Evolutionary conservation across 2,113 vertebrate genomes (phyloP).

Genomic region (Theristicus caerulescens): DNA sequence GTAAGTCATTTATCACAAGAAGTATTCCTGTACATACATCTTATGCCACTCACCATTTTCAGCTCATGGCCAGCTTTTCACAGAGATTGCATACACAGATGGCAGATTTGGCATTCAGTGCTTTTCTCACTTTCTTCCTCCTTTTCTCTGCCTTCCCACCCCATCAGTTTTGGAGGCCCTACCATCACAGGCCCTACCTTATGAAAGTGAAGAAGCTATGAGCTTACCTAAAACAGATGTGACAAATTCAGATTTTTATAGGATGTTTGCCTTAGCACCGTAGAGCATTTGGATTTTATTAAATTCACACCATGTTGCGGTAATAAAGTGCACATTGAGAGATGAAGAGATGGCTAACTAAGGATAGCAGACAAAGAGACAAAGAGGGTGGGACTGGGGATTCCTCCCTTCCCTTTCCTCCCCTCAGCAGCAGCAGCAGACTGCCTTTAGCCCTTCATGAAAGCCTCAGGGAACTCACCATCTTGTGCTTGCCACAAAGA

Average conservation of each 20-base stretch:
- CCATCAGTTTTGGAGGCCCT: background rate
- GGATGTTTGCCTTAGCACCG: background rate
- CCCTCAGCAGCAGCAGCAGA: background rate
- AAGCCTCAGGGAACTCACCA: background rate
- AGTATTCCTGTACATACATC: background rate
- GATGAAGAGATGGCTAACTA: background rate
- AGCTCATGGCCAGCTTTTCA: background rate
- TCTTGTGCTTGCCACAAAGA: background rate
- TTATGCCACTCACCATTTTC: background rate
- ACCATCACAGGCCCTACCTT: background rate
- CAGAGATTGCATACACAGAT: background rate
- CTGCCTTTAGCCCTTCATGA: background rate
- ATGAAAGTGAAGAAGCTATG: background rate
- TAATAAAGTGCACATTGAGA: background rate
- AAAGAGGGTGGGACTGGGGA: background rate
- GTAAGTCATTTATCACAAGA: background rate
- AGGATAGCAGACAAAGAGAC: background rate
- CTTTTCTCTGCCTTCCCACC: background rate
- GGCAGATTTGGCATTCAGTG: background rate
- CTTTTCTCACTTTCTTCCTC: background rate
- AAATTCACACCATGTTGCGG: background rate
- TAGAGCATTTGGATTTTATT: background rate
- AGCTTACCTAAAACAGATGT: background rate
- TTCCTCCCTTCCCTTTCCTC: background rate
- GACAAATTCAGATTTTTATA: background rate